phyloP scores from a whole-genome alignment of 23 tunicate genomes.

The Styela clava region DNA sequence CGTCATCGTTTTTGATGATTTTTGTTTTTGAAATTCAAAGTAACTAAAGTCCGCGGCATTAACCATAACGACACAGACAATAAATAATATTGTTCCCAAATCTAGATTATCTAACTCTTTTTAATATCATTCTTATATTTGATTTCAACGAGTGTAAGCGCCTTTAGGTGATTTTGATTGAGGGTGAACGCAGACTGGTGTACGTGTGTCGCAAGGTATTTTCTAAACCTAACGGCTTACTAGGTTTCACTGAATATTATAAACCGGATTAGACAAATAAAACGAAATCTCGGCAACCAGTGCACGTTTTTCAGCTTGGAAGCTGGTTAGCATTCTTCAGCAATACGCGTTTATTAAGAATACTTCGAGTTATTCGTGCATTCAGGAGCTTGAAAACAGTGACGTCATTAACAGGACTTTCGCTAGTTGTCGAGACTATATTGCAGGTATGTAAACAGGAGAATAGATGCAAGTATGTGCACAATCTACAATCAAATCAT shows the following conservation, averaged over 20 bases:
- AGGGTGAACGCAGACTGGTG: too few species aligned
- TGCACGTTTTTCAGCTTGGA: conserved; percentile 56
- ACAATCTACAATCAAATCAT: too few species aligned
- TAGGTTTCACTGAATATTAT: too few species aligned
- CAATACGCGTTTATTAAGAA: conserved; percentile 66
- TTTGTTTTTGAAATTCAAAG: not conserved
- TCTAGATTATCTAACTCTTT: too few species aligned
- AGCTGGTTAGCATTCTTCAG: conserved; percentile 83
- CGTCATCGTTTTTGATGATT: not conserved
- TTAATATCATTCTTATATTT: too few species aligned
- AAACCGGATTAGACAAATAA: too few species aligned
- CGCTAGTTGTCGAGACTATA: conserved; percentile 84
- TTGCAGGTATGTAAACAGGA: conserved; percentile 61
- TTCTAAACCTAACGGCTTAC: too few species aligned
- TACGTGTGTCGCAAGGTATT: too few species aligned
- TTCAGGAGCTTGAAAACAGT: conserved; percentile 76
- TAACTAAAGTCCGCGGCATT: not conserved
- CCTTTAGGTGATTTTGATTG: too few species aligned
- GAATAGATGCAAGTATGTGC: too few species aligned
- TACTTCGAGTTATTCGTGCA: conserved; percentile 78
- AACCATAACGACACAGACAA: not conserved
- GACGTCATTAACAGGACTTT: conserved; percentile 71
- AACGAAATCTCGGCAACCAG: too few species aligned
- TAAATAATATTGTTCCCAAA: not conserved
- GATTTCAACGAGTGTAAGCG: too few species aligned